Evolutionary conservation across 2,113 vertebrate species (phyloP).

Genomic region (Tor tambroides): DNA sequence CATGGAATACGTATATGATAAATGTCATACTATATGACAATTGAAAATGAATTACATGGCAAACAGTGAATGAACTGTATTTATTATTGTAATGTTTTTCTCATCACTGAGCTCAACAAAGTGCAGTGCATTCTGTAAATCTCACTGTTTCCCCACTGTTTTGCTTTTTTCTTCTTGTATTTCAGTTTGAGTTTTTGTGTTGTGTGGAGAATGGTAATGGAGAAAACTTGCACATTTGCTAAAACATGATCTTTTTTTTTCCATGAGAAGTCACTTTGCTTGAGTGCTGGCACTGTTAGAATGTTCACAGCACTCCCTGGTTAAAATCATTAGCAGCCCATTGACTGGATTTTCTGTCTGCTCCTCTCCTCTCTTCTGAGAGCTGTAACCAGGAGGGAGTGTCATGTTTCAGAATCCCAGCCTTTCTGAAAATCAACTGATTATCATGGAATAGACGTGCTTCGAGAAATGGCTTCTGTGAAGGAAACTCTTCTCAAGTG

Average conservation of each 20-base stretch:
- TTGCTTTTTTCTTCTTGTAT: not conserved
- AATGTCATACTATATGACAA: not conserved
- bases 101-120: not conserved
- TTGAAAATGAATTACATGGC: not conserved
- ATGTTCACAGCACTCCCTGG: slow-evolving; percentile 50
- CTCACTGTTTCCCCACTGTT: not conserved
- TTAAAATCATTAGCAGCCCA: slow-evolving; percentile 54
- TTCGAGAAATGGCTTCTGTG: slow-evolving; percentile 32
- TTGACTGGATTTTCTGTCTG: slow-evolving; percentile 53
- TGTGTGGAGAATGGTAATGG: slow-evolving; percentile 12
- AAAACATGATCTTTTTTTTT: slow-evolving; percentile 28
- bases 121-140: not conserved
- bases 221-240: slow-evolving; percentile 38
- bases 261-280: slow-evolving; percentile 48
- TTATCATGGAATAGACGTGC: slow-evolving; percentile 14
- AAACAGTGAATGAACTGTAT: not conserved
- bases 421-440: slow-evolving; percentile 40
- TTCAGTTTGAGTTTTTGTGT: not conserved
- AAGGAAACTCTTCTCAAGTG: slow-evolving; percentile 38
- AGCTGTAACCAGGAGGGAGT: slow-evolving; percentile 27
- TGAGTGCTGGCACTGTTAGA: slow-evolving; percentile 51
- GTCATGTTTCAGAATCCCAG: slow-evolving; percentile 49
- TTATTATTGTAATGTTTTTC: not conserved
- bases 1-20: not conserved
- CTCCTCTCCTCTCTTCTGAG: slow-evolving; percentile 32